These are phyloP conservation scores for Cantharis rustica DNA, from an alignment of 2,888 invertebrate genomes.

Conservation along the genomic window DNA sequence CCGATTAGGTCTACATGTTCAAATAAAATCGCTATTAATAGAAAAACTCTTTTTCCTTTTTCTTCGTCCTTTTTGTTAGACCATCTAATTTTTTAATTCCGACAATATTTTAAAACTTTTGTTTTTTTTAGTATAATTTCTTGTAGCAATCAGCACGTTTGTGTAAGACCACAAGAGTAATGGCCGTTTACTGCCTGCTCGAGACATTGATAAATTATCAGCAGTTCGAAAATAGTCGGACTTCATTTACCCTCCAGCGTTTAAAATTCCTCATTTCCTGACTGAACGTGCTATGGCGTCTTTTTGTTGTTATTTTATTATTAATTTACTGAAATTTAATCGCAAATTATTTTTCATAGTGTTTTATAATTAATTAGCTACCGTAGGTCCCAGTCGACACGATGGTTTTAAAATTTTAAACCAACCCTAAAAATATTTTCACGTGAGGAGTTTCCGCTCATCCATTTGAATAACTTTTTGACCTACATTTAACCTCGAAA, in stretches of 20 bases:
- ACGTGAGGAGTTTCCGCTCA: background rate
- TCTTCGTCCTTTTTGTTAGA: background rate
- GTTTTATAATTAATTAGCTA: background rate
- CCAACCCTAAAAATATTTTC: background rate
- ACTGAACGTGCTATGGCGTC: constrained; percentile 39
- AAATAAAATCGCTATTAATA: background rate
- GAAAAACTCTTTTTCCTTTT: background rate
- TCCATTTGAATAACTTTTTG: background rate
- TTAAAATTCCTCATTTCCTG: constrained; percentile 48
- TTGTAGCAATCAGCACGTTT: constrained; percentile 51
- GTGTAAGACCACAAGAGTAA: constrained; percentile 51
- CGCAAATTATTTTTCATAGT: background rate
- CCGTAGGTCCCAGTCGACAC: background rate
- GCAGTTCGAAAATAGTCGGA: constrained; percentile 50
- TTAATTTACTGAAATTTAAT: background rate
- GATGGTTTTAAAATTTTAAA: background rate
- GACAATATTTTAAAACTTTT: background rate
- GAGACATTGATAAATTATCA: constrained; percentile 52
- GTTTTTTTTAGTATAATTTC: constrained; percentile 48
- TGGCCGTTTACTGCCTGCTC: constrained; percentile 47
- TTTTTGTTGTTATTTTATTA: constrained; percentile 15
- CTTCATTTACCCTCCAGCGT: constrained; percentile 49
- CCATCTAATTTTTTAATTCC: background rate
- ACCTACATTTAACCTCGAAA: constrained; percentile 38
- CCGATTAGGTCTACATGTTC: background rate